A percentile compares a stretch with the other conserved stretches of the same genome.
These are phyloP conservation scores for Oreochromis grahami DNA, from an alignment of 2,797 vertebrate genomes.

Conservation along the genomic window DNA sequence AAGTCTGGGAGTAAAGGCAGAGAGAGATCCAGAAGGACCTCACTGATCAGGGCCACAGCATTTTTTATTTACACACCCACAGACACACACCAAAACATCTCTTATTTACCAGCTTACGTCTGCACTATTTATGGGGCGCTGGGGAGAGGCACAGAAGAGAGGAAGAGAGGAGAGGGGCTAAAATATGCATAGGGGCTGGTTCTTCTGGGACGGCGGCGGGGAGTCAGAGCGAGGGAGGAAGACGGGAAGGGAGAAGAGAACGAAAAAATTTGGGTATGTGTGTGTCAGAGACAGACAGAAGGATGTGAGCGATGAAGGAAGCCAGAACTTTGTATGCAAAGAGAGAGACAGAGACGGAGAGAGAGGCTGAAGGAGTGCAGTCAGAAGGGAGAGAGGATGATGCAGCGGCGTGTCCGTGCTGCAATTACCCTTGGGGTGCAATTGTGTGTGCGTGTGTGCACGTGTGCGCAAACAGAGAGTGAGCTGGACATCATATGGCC, in stretches of 20 bases:
- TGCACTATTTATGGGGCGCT: conserved; percentile 84
- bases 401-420: conserved; percentile 55
- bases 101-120: conserved; percentile 85
- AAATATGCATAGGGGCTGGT: conserved; percentile 84
- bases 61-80: conserved; percentile 68
- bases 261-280: background rate
- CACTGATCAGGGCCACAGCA: conserved; percentile 78
- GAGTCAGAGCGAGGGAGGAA: conserved; percentile 33
- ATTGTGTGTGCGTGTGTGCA: background rate
- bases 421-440: conserved; percentile 44
- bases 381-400: conserved; percentile 59
- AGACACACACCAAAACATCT: conserved; percentile 69
- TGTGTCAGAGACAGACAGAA: conserved; percentile 13
- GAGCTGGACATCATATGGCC: conserved; percentile 49
- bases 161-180: conserved; percentile 77
- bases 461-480: background rate
- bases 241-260: conserved; percentile 17
- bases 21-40: conserved; percentile 70
- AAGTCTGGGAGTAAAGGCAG: conserved; percentile 66
- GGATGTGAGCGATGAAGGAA: conserved; percentile 13
- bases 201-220: conserved; percentile 68
- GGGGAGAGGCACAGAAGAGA: conserved; percentile 76
- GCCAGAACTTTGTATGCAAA: conserved; percentile 24
- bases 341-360: conserved; percentile 8
- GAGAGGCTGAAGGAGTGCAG: conserved; percentile 31